Percentiles rank a stretch among this genome's conserved stretches.
Conservation (phyloP, 2,113 vertebrate genomes). For the Typhlomys cinereus region DNA sequence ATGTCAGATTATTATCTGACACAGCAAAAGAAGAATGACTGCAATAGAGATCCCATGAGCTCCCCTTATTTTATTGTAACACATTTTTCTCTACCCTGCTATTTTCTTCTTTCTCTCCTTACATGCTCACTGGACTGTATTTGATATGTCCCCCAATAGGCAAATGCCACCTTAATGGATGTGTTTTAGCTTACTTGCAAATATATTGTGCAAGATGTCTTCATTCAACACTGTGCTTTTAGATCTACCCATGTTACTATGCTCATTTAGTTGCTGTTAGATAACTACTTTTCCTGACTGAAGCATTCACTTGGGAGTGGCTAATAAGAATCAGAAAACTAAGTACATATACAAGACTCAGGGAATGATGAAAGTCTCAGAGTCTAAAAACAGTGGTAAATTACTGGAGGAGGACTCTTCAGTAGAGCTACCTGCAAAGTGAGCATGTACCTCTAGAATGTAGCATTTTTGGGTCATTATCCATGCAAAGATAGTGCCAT, state of each 20-base stretch:
- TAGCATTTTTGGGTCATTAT: neutral
- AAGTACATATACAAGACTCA: neutral
- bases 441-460: neutral
- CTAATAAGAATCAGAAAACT: neutral
- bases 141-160: neutral
- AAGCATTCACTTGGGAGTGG: neutral
- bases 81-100: neutral
- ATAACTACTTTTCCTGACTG: neutral
- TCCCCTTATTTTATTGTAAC: neutral
- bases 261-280: neutral
- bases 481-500: too few relatives aligned
- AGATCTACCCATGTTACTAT: neutral
- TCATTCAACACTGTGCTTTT: neutral
- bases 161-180: neutral
- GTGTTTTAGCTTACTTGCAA: slow-evolving; percentile 9
- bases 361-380: neutral
- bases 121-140: neutral
- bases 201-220: neutral
- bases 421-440: neutral
- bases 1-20: too few relatives aligned
- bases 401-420: neutral
- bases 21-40: too few relatives aligned
- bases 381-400: too few relatives aligned
- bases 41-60: too few relatives aligned
- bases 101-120: neutral